These are phyloP conservation scores for Tinea pellionella DNA, from an alignment of 2,888 invertebrate genomes.

Conservation along the genomic window DNA sequence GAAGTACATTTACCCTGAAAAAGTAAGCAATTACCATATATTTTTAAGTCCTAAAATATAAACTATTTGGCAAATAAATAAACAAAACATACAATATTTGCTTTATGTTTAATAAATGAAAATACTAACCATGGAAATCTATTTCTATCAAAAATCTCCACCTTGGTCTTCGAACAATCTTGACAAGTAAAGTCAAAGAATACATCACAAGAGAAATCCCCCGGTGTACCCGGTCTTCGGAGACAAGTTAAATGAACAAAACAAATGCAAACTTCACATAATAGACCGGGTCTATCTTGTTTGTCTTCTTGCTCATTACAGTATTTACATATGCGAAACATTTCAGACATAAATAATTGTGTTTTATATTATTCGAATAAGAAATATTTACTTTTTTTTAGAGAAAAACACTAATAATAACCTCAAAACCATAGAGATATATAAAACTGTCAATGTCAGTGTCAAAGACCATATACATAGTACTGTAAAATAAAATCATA, in stretches of 20 bases:
- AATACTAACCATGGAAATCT: conserved; percentile 75
- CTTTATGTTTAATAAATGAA: too few relatives aligned
- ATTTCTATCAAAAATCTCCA: conserved; percentile 72
- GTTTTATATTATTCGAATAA: too few relatives aligned
- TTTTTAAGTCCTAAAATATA: too few relatives aligned
- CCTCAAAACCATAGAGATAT: not conserved
- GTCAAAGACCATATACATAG: too few relatives aligned
- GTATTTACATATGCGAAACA: conserved; percentile 63
- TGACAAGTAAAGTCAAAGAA: conserved; percentile 79
- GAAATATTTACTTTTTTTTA: not conserved
- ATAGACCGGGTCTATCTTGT: conserved; percentile 68
- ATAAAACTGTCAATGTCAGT: not conserved
- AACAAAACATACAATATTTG: not conserved
- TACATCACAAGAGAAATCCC: conserved; percentile 78
- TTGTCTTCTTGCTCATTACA: conserved; percentile 66
- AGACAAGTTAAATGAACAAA: conserved; percentile 77
- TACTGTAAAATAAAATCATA: not conserved
- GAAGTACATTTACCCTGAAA: conserved; percentile 78
- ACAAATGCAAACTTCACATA: conserved; percentile 70
- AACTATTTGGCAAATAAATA: not conserved
- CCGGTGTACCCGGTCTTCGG: conserved; percentile 74
- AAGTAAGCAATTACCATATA: not conserved
- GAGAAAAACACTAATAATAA: not conserved
- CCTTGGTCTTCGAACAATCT: conserved; percentile 69
- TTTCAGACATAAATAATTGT: conserved; percentile 10